Conservation (phyloP, 2,797 vertebrate genomes). For the Phataginus tetradactyla region DNA sequence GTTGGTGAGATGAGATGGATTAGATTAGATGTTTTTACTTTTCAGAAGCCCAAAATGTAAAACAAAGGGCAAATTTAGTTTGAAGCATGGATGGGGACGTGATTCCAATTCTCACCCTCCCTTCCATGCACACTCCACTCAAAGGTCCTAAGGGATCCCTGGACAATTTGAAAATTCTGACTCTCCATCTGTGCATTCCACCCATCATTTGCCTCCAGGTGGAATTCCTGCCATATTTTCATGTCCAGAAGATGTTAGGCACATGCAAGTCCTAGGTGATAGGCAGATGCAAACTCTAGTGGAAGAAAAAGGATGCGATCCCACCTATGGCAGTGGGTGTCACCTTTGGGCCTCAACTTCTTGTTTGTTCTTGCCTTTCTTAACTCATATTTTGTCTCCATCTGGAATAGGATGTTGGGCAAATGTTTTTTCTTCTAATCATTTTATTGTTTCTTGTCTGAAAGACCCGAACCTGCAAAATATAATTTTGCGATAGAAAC, state of each 20-base stretch:
- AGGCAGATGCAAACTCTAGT: background rate
- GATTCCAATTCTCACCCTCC: background rate
- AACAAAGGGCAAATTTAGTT: background rate
- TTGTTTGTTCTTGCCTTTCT: background rate
- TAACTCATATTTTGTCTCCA: background rate
- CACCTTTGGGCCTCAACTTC: background rate
- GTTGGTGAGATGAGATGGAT: background rate
- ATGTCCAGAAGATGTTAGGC: background rate
- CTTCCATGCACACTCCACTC: accelerated
- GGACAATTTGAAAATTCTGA: background rate
- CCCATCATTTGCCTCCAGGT: background rate
- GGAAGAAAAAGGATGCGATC: background rate
- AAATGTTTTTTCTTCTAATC: background rate
- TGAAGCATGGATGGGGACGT: background rate
- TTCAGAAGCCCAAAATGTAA: background rate
- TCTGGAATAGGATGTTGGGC: background rate
- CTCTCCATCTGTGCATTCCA: background rate
- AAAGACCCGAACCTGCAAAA: background rate
- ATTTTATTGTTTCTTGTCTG: background rate
- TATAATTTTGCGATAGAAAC: background rate
- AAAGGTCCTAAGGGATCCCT: background rate
- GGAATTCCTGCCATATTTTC: background rate
- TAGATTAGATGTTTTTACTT: background rate
- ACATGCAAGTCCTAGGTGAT: background rate
- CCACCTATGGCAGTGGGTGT: background rate